Conservation (phyloP, 1,140 invertebrate genomes). For the Steinernema khuongi region DNA sequence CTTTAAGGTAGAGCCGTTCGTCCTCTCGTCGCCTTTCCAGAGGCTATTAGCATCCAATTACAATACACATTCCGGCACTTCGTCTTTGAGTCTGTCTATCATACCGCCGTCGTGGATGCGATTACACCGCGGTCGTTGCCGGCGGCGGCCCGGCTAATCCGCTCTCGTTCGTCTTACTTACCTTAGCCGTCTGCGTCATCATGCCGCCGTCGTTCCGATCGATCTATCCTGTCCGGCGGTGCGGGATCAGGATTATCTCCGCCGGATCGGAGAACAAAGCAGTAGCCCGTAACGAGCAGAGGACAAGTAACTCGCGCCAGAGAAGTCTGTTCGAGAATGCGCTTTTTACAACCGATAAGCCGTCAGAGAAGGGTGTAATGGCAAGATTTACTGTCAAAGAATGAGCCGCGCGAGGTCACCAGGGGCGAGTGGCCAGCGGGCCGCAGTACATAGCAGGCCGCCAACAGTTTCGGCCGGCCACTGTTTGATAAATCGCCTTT, state of each 20-base stretch:
- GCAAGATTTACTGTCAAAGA: constrained; percentile 13
- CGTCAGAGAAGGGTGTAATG: background rate
- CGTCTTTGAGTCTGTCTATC: background rate
- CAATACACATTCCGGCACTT: constrained; percentile 7
- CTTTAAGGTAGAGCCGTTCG: background rate
- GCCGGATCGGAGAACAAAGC: background rate
- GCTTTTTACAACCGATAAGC: constrained; percentile 16
- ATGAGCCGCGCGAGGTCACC: constrained; percentile 13
- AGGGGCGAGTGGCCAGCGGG: too few species aligned
- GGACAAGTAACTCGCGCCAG: background rate
- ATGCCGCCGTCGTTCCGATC: background rate
- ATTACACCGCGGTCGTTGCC: background rate
- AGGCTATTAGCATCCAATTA: constrained; percentile 13
- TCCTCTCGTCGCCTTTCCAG: background rate
- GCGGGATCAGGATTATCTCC: background rate
- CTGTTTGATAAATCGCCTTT: too few species aligned
- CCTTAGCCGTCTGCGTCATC: background rate
- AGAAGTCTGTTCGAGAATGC: constrained; percentile 12
- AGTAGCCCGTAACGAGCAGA: background rate
- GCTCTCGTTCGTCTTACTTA: background rate
- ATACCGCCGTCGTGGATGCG: background rate
- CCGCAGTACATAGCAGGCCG: background rate
- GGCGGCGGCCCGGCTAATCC: constrained; percentile 8
- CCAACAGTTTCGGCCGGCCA: too few species aligned
- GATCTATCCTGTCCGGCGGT: background rate